Evolutionary conservation across 2,797 vertebrate species (phyloP).

Genomic region (Iguana delicatissima): DNA sequence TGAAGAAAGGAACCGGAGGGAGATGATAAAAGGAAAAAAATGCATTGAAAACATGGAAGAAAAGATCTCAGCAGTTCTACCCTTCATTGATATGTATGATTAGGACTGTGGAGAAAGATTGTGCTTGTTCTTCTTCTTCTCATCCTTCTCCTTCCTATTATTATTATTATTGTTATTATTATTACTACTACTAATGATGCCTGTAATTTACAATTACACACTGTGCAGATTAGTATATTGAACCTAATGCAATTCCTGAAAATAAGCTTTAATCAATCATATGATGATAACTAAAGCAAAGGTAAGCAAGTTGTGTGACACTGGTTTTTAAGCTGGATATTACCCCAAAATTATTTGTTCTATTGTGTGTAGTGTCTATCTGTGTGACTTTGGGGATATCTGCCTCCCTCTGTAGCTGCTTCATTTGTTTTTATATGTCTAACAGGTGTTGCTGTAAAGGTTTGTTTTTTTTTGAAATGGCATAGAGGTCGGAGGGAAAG

Average conservation of each 20-base stretch:
- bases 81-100: background rate
- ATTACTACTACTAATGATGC: too few species aligned
- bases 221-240: too few species aligned
- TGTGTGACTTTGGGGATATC: background rate
- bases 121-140: background rate
- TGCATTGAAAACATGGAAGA: too few species aligned
- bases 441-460: background rate
- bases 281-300: background rate
- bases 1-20: background rate
- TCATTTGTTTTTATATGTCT: constrained; percentile 23
- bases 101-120: background rate
- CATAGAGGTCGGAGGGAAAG: background rate
- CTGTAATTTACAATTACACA: background rate
- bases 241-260: background rate
- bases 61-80: background rate
- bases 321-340: background rate
- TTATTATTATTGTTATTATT: background rate
- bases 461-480: background rate
- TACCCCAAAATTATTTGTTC: background rate
- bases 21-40: background rate
- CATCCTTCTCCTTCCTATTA: too few species aligned
- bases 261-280: background rate
- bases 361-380: background rate
- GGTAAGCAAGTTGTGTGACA: background rate
- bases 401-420: background rate